Base-by-base conservation (phyloP, 2,113 vertebrate genomes). In the Gallinago undulata region DNA sequence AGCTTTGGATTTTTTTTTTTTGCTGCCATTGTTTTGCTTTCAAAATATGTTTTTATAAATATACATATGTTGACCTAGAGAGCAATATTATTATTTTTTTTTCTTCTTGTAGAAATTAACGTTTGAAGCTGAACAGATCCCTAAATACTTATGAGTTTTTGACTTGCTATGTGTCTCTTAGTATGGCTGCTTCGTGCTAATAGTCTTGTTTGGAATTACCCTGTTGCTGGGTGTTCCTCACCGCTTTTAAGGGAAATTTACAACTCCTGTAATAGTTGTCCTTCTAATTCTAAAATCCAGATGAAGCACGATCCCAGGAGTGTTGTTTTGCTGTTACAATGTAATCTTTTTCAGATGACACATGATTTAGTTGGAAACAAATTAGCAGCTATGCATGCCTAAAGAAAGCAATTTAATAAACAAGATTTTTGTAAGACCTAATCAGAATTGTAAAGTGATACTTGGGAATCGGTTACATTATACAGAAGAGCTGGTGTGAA, bases 331-430 rank as follows among this genome's bases (percentile, higher is more conserved):
- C 82, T 64, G 68, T 87, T 92, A 90, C 79, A 60, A 31, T 90
- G 60, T 97, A 89, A 97, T 97, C 97, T 97, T 97, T 96, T 97
- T 97, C 96, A 92, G 94, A 90, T 80, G 94, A 95, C 97, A 95
- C 96, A 95, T 97, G 97, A 97, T 97, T 96, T 94, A 97, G 93
- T 93, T 95, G 95, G 97, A 97, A 98, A 97, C 96, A 98, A 97
- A 98, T 98, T 97, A 97, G 97, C 95, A 97, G 94, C 94, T 96
- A 59, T 90, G 93, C 96, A 96, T 96, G 90, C 96, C 97, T 97
- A 97, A 98, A 97, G 97, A 98, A 98, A 98, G 96, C 94, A 97
- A 94, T 97, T 97, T 98, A 97, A 97, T 97, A 98, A 98, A 96
- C 94, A 97, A 88, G 95, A 93, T 97, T 98, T 97, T 95, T 96